Base-by-base conservation (phyloP, 2,797 vertebrate species). In the Chelon auratus region DNA sequence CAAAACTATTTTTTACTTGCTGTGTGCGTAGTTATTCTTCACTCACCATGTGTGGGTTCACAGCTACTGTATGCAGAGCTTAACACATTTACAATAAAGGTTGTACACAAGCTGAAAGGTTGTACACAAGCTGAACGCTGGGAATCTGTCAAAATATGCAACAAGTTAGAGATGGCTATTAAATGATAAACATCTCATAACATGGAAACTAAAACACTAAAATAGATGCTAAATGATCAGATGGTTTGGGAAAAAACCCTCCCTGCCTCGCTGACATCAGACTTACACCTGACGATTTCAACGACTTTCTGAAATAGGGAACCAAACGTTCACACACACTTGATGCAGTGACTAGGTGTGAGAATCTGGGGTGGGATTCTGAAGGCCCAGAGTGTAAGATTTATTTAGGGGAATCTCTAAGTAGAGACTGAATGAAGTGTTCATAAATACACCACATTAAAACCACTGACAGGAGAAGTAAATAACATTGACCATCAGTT, bases 61-160 rank as follows among this genome's bases (percentile, higher is more conserved):
- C 15, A 63, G 17, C 47, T 26, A 26, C 24, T 26, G 24, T 45
- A 7, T 42, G 36, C 50, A 45, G 48, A 52, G 22, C 30, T 30
- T 30, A 75, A 43, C 33, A 30, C 10, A 57, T 8, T 59, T 33
- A 22, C 36, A 57, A 17, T 42, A 50, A 51, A 58, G 14, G n/a
- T 18, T 40, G 18, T 59, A 37, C 1, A 13, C 47, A 48, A 56
- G 13, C 40, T 54, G 9, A 50, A 51, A 58, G 14, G 17, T 24
- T 40, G 18, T 58, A 39, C 1, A 13, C 48, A 48, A 56, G 10
- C 40, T 54, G 9, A 33, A 65, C 18, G 20, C 14, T 62, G 20
- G 0, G 18, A 45, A 17, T 17, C 43, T 2, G 43, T 14, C 1
- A 17, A 17, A 17, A 17, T 17, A 17, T 17, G 9, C 43, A n/a